Percentiles rank a stretch among this genome's conserved stretches.
Conservation (phyloP, 2,797 vertebrate genomes). For the Loris lydekkerianus region DNA sequence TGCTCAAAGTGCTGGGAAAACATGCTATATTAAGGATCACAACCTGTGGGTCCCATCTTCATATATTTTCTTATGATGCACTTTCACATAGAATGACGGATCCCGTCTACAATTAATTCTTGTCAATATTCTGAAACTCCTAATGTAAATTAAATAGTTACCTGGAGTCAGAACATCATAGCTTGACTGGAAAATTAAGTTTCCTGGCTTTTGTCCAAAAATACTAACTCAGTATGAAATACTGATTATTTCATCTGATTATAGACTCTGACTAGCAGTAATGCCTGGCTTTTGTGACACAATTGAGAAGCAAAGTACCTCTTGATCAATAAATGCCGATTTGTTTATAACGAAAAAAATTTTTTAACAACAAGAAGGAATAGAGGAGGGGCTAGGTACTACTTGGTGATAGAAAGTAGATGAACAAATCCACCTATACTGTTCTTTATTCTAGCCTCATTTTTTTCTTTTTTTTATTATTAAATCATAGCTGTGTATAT, state of each 20-base stretch:
- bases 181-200: neutral
- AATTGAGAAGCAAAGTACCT: neutral
- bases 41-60: no score
- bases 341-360: constrained; percentile 34
- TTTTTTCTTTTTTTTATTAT: neutral
- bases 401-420: neutral
- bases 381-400: neutral
- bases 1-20: neutral
- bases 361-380: neutral
- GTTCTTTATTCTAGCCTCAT: neutral
- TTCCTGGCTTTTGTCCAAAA: constrained; percentile 46
- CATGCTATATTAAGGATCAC: neutral
- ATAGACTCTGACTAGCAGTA: constrained; percentile 51
- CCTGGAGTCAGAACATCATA: neutral
- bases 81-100: neutral
- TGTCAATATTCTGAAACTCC: constrained; percentile 23
- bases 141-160: constrained; percentile 35
- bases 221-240: constrained; percentile 15
- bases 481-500: no score
- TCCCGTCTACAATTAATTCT: neutral
- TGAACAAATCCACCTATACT: neutral
- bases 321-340: constrained; percentile 27
- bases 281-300: constrained; percentile 6
- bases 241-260: constrained; percentile 41
- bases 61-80: neutral